phyloP scores from a whole-genome alignment of 2,888 invertebrate species.

The Mesoligia furuncula region DNA sequence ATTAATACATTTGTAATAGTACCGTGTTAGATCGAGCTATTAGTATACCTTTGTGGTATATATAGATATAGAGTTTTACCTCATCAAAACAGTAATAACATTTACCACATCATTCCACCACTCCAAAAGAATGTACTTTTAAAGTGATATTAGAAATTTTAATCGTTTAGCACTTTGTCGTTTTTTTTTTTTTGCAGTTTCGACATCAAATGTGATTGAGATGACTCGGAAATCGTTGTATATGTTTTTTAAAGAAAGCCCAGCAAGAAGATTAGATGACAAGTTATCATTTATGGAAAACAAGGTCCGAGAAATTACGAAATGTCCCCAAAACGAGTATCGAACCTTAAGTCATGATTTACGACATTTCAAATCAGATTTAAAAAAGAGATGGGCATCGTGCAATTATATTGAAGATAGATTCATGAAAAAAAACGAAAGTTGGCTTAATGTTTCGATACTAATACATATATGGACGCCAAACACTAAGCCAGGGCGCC shows the following conservation, averaged over 20 bases:
- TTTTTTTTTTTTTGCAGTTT: constrained; percentile 7
- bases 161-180: neutral
- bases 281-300: constrained; percentile 3
- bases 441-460: too few relatives aligned
- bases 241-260: constrained; percentile 3
- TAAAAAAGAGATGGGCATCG: too few relatives aligned
- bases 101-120: constrained; percentile 14
- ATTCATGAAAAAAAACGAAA: too few relatives aligned
- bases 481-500: too few relatives aligned
- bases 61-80: constrained; percentile 4
- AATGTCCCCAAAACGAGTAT: constrained; percentile 10
- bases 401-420: too few relatives aligned
- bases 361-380: constrained; percentile 5
- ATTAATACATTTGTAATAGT: constrained; percentile 15
- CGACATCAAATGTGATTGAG: constrained; percentile 9
- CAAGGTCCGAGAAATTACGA: constrained; percentile 6
- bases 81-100: constrained; percentile 7
- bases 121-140: too few relatives aligned
- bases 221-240: neutral
- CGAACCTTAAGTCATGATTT: constrained; percentile 7
- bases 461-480: too few relatives aligned
- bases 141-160: neutral
- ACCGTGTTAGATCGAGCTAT: constrained; percentile 16
- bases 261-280: constrained; percentile 10
- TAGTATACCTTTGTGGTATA: constrained; percentile 2